Conservation (phyloP, 2,888 invertebrate species). For the Drosophila algonquin region DNA sequence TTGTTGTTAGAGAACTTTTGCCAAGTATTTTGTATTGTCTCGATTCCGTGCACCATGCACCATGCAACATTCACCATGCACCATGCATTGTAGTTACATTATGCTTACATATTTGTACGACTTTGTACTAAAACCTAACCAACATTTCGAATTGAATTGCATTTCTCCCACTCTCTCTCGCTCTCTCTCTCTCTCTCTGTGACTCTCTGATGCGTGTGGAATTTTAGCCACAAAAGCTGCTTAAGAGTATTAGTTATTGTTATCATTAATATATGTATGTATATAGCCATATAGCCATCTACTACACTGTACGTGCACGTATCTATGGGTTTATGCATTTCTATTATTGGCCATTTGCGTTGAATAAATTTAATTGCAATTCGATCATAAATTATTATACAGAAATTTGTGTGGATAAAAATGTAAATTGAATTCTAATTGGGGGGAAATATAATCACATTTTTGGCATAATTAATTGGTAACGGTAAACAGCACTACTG, state of each 20-base stretch:
- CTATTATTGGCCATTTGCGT: slow-evolving; percentile 19
- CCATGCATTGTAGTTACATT: slow-evolving; percentile 58
- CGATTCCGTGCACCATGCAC: slow-evolving; percentile 15
- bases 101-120: slow-evolving; percentile 38
- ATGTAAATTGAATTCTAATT: slow-evolving; percentile 30
- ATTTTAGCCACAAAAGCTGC: slow-evolving; percentile 40
- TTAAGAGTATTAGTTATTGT: slow-evolving; percentile 60
- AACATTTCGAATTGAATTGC: neutral
- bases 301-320: neutral
- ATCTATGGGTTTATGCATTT: slow-evolving; percentile 18
- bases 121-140: slow-evolving; percentile 1
- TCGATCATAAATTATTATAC: slow-evolving; percentile 33
- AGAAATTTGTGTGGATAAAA: slow-evolving; percentile 16
- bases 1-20: slow-evolving; percentile 68
- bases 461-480: slow-evolving; percentile 20
- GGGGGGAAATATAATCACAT: slow-evolving; percentile 23
- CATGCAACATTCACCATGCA: slow-evolving; percentile 7
- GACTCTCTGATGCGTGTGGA: neutral
- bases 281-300: no score
- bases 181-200: neutral
- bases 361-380: slow-evolving; percentile 40
- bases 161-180: neutral
- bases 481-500: no score
- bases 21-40: slow-evolving; percentile 58
- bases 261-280: slow-evolving; percentile 42